phyloP scores from a whole-genome alignment of 35 echinoderm and acorn worm species.

The Patiria miniata region DNA sequence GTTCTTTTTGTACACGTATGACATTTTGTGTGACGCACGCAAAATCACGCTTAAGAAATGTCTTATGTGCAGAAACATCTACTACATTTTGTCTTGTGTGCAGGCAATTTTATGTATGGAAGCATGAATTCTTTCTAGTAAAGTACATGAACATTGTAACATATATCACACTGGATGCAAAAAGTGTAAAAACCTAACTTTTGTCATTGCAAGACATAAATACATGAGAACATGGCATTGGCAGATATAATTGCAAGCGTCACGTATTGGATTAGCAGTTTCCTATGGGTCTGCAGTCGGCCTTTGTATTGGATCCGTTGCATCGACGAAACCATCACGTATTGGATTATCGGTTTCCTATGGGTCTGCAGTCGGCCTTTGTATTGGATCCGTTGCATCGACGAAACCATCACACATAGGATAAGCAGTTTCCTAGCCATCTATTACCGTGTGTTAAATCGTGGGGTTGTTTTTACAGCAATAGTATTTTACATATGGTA shows the following conservation, averaged over 20 bases:
- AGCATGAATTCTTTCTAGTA: no score
- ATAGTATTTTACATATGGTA: not conserved
- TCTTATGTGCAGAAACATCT: no score
- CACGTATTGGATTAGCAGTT: not conserved
- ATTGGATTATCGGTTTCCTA: not conserved
- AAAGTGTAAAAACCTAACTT: no score
- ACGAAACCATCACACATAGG: not conserved
- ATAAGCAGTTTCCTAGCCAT: not conserved
- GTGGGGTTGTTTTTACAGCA: not conserved
- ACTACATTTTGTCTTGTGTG: no score
- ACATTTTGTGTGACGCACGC: no score
- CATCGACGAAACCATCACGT: not conserved
- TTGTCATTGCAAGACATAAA: no score
- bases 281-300: conserved; percentile 1
- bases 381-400: not conserved
- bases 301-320: not conserved
- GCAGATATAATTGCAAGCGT: not conserved
- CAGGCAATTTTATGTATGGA: no score
- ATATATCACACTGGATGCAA: no score
- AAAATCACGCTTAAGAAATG: no score
- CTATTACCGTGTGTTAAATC: not conserved
- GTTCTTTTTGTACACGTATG: no score
- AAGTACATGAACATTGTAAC: no score
- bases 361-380: conserved; percentile 2
- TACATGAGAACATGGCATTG: not conserved